These are phyloP conservation scores for Melieria crassipennis DNA, from an alignment of 2,888 invertebrate genomes.

Conservation along the genomic window DNA sequence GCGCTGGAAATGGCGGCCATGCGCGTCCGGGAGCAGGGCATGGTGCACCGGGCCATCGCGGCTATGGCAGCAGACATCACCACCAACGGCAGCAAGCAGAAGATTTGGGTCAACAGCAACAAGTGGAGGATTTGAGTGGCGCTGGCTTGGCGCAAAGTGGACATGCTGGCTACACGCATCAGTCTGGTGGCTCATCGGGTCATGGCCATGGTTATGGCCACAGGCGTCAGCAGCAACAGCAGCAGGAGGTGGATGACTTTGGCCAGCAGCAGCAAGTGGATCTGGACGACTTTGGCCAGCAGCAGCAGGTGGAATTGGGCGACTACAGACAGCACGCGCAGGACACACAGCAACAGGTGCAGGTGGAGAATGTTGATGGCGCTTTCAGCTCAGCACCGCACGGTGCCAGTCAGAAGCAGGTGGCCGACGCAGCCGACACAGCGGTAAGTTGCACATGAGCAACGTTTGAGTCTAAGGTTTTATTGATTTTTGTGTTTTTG, in stretches of 20 bases:
- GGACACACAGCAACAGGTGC: slow-evolving; percentile 36
- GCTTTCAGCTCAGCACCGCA: slow-evolving; percentile 8
- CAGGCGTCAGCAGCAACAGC: slow-evolving; percentile 25
- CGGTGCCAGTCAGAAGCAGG: slow-evolving; percentile 36
- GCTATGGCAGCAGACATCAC: slow-evolving; percentile 26
- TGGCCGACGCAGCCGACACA: slow-evolving; percentile 13
- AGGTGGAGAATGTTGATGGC: slow-evolving; percentile 42
- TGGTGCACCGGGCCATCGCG: neutral
- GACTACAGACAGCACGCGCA: slow-evolving; percentile 32
- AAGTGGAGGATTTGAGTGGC: neutral
- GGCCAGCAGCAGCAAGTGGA: slow-evolving; percentile 44
- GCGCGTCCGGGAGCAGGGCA: neutral
- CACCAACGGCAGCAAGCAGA: slow-evolving; percentile 28
- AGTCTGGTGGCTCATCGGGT: neutral
- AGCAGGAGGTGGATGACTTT: slow-evolving; percentile 41
- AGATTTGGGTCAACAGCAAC: slow-evolving; percentile 28
- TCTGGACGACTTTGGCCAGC: slow-evolving; percentile 16
- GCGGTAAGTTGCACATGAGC: slow-evolving; percentile 7
- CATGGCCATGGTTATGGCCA: slow-evolving; percentile 25
- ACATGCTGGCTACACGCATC: neutral
- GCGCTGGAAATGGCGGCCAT: neutral
- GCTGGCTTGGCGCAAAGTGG: neutral
- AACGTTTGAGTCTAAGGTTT: neutral
- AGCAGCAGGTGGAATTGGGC: slow-evolving; percentile 30
- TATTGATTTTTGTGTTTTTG: neutral